Evolutionary conservation across 2,888 invertebrate species (phyloP).

Genomic region (Diabrotica balteata): DNA sequence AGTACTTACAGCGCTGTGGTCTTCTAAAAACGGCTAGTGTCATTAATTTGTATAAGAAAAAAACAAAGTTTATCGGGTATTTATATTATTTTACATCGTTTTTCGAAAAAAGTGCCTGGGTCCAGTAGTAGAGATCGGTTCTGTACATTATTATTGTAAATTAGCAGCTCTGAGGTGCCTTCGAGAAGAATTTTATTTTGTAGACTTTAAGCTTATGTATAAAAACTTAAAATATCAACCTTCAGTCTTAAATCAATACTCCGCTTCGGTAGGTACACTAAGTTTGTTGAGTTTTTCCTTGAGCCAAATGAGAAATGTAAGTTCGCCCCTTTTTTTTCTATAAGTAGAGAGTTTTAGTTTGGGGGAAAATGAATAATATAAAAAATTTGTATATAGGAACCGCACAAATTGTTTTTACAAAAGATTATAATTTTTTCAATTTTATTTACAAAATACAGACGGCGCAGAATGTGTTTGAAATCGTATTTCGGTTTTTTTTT

Average conservation of each 20-base stretch:
- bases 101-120: slow-evolving; percentile 40
- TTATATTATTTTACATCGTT: slow-evolving; percentile 31
- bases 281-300: slow-evolving; percentile 26
- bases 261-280: slow-evolving; percentile 35
- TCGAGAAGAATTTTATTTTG: slow-evolving; percentile 37
- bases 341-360: not conserved
- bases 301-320: slow-evolving; percentile 15
- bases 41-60: slow-evolving; percentile 20
- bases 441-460: too few species aligned
- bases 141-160: slow-evolving; percentile 35
- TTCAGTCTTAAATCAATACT: slow-evolving; percentile 36
- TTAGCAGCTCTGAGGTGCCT: slow-evolving; percentile 43
- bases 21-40: slow-evolving; percentile 16
- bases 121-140: slow-evolving; percentile 26
- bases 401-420: too few species aligned
- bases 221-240: slow-evolving; percentile 27
- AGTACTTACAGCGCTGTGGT: slow-evolving; percentile 14
- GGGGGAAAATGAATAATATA: not conserved
- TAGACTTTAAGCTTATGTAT: slow-evolving; percentile 34
- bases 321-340: slow-evolving; percentile 10
- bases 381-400: not conserved
- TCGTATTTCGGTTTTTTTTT: too few species aligned
- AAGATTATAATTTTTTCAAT: too few species aligned
- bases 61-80: slow-evolving; percentile 32
- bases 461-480: too few species aligned